phyloP scores from a whole-genome alignment of 2,113 vertebrate species.

The Stigmatopora nigra region DNA sequence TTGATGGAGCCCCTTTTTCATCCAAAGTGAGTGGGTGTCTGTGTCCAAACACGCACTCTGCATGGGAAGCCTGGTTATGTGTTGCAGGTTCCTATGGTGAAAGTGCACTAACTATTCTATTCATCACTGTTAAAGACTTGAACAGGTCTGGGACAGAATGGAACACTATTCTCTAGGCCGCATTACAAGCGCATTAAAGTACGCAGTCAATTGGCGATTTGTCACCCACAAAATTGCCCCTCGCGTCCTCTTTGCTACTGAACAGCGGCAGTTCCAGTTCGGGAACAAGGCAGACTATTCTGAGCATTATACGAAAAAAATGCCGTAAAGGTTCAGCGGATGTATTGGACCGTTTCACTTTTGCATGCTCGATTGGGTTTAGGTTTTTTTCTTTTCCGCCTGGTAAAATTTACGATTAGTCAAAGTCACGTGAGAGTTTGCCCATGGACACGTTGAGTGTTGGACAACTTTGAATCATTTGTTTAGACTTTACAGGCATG shows the following conservation, averaged over 20 bases:
- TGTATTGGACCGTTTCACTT: too few species aligned
- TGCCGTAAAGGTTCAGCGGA: too few species aligned
- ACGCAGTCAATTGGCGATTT: neutral
- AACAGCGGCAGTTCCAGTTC: neutral
- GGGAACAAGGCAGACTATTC: neutral
- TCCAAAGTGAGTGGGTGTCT: constrained; percentile 62
- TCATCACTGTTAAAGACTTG: constrained; percentile 8
- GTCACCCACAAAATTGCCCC: neutral
- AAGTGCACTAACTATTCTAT: constrained; percentile 32
- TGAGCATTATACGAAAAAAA: too few species aligned
- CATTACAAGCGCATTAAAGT: neutral
- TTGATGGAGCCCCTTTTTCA: constrained; percentile 72
- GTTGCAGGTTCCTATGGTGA: constrained; percentile 49
- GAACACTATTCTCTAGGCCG: neutral
- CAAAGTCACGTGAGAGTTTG: too few species aligned
- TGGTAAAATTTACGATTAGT: too few species aligned
- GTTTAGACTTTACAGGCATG: too few species aligned
- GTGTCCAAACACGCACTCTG: constrained; percentile 48
- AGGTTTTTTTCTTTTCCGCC: too few species aligned
- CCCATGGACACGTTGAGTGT: too few species aligned
- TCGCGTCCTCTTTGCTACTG: neutral
- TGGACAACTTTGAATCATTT: too few species aligned
- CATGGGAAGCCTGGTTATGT: constrained; percentile 39
- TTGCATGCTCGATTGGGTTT: too few species aligned
- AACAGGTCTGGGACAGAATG: neutral